Evolutionary conservation across 2,888 invertebrate genomes (phyloP).

Genomic region (Beris chalybata): DNA sequence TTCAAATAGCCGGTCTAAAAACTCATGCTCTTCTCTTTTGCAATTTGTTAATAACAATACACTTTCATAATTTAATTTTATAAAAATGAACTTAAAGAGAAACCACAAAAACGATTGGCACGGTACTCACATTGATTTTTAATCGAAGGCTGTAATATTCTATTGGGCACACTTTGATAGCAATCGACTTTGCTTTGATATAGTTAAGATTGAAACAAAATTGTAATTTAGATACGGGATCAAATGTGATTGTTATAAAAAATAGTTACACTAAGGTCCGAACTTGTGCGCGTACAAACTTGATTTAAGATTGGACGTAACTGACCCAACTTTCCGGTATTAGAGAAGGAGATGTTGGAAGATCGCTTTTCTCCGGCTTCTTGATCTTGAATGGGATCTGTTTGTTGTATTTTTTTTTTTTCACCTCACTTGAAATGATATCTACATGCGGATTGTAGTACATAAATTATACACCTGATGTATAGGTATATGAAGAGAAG

Average conservation of each 20-base stretch:
- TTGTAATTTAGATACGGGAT: not conserved
- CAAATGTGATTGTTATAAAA: slow-evolving; percentile 9
- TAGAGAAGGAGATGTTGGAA: slow-evolving; percentile 20
- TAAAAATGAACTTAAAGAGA: too few species aligned
- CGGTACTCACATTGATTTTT: too few species aligned
- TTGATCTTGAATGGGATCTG: slow-evolving; percentile 17
- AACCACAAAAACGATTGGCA: too few species aligned
- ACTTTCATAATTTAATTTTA: too few species aligned
- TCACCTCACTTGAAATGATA: slow-evolving; percentile 13
- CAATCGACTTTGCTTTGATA: too few species aligned
- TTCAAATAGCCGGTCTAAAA: too few species aligned
- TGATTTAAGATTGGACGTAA: slow-evolving; percentile 33
- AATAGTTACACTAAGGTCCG: slow-evolving; percentile 16
- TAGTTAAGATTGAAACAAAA: not conserved
- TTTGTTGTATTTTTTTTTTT: slow-evolving; percentile 6
- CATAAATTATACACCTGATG: not conserved
- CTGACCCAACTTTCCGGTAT: slow-evolving; percentile 34
- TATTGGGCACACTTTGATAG: too few species aligned
- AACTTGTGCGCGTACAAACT: slow-evolving; percentile 35
- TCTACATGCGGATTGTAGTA: slow-evolving; percentile 5
- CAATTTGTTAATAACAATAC: too few species aligned
- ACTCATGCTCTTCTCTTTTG: too few species aligned
- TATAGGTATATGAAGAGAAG: too few species aligned
- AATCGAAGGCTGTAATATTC: too few species aligned
- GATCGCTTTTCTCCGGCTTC: slow-evolving; percentile 27